phyloP scores from a whole-genome alignment of 35 echinoderm and acorn worm species.

The Holothuria glaberrima region DNA sequence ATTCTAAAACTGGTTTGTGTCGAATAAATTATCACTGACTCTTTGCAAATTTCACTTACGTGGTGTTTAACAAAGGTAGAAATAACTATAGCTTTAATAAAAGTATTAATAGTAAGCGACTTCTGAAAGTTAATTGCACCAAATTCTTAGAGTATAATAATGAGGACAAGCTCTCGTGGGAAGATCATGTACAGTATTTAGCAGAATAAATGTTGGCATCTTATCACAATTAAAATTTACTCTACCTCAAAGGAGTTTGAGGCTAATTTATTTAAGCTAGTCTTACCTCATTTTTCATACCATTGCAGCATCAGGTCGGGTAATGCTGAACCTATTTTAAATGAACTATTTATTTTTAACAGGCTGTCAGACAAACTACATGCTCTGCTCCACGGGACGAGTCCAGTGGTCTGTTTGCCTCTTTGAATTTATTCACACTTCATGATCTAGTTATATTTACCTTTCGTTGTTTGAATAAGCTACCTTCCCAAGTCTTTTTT shows the following conservation, averaged over 20 bases:
- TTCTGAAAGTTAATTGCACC: too few relatives aligned
- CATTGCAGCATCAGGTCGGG: neutral
- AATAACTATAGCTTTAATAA: too few relatives aligned
- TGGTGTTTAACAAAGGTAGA: too few relatives aligned
- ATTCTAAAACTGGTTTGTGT: neutral
- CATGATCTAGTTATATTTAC: too few relatives aligned
- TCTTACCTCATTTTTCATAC: neutral
- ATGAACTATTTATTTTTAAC: neutral
- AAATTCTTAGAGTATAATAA: too few relatives aligned
- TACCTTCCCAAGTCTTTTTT: too few relatives aligned
- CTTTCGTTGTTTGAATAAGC: too few relatives aligned
- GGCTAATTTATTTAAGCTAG: neutral
- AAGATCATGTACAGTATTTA: neutral
- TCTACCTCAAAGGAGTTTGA: too few relatives aligned
- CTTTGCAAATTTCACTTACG: too few relatives aligned
- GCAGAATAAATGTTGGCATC: neutral
- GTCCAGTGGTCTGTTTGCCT: neutral
- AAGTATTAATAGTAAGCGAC: too few relatives aligned
- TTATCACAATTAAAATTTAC: neutral
- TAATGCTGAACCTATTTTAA: neutral
- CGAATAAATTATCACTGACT: neutral
- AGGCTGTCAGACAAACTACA: constrained; percentile 12
- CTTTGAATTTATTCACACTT: neutral
- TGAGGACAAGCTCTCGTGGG: too few relatives aligned
- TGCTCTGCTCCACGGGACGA: neutral